phyloP scores from a whole-genome alignment of 2,888 invertebrate species.

The Microctonus brassicae region DNA sequence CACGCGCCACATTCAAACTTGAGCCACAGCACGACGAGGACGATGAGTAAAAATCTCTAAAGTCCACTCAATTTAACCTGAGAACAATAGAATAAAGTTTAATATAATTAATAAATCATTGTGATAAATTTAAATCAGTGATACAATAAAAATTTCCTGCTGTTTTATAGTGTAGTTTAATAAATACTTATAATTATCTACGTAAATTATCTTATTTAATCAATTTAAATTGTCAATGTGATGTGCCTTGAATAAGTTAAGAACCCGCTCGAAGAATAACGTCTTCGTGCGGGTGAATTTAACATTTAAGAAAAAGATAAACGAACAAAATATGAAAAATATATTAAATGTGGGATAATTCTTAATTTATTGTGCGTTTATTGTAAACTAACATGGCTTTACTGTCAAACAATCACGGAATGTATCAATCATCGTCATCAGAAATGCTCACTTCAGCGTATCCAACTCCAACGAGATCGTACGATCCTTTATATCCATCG shows the following conservation, averaged over 20 bases:
- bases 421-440: constrained; percentile 53
- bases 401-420: constrained; percentile 59
- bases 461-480: constrained; percentile 44
- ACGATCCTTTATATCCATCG: constrained; percentile 58
- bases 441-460: constrained; percentile 58
- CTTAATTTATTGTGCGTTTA: not conserved
- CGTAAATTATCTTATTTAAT: not conserved
- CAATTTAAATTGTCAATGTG: constrained; percentile 2
- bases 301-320: not conserved
- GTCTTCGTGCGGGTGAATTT: constrained; percentile 22
- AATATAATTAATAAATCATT: not conserved
- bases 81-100: not conserved
- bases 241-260: constrained; percentile 14
- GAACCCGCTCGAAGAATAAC: constrained; percentile 15
- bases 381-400: constrained; percentile 56
- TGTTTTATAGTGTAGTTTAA: not conserved
- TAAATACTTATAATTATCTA: not conserved
- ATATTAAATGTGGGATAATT: not conserved
- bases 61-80: constrained; percentile 29
- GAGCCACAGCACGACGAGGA: constrained; percentile 59
- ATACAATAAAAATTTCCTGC: not conserved
- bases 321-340: not conserved
- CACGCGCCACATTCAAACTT: constrained; percentile 67
- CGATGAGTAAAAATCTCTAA: constrained; percentile 33
- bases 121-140: not conserved